Evolutionary conservation across 2,113 vertebrate genomes (phyloP), one percentile per base, ranked within the genome.

Genomic region (Solea solea): DNA sequence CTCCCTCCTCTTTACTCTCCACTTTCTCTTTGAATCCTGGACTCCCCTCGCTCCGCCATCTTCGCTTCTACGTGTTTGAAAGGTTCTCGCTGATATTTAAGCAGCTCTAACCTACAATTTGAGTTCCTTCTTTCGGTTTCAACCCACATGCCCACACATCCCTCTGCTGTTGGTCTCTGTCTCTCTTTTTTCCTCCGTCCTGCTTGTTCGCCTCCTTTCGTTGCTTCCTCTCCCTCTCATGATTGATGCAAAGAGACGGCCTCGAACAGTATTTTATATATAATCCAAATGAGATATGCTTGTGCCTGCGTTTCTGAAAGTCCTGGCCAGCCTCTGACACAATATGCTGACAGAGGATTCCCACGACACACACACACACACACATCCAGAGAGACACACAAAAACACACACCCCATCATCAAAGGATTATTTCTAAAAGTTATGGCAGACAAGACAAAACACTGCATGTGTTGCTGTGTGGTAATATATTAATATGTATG

Each of bases 241-340:
- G 90, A 90, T 86, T 88, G 85, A 90, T 90, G 86, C 68, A 51
- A 89, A 84, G 82, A 84, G 86, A 89, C 79, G 75, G 81, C 81
- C 81, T 85, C 85, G 72, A 86, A 90, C 85, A 86, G 85, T 92
- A 85, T 88, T 87, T 92, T 92, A 88, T 88, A 90, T 79, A 90
- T 90, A 90, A 90, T 92, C 90, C 85, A 87, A 89, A 90, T 92
- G 90, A 92, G 84, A 92, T 90, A 90, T 90, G 90, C 89, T 87
- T 86, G 89, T 86, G 86, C 84, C 75, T 84, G 88, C 86, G 82
- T 85, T 90, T 90, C 85, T 88, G 69, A 87, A 90, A 88, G 78
- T 86, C 85, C 73, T 73, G 48, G 86, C 65, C 81, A 78, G 87
- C 69, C 82, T 65, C 86, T 64, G 84, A 89, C 88, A 87, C 73